A percentile compares a stretch with the other conserved stretches of the same genome.
These are phyloP conservation scores for Quadroppia sp. DNA, from an alignment of 2,888 invertebrate species.

Conservation along the genomic window DNA sequence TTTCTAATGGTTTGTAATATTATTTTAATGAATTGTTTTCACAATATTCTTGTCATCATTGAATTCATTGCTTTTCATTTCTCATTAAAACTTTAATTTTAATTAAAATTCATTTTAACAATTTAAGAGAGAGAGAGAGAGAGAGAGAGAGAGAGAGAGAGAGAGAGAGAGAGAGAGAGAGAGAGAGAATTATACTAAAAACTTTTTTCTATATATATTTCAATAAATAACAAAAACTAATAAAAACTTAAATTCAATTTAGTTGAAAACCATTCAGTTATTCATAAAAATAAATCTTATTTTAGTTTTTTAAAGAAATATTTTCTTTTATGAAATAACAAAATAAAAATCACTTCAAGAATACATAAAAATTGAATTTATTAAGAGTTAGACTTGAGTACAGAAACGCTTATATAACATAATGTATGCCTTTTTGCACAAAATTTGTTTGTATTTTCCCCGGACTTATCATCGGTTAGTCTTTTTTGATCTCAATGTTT, in stretches of 20 bases:
- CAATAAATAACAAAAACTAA: background rate
- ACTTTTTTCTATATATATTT: too few relatives aligned
- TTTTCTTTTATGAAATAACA: background rate
- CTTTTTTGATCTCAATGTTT: constrained; percentile 21
- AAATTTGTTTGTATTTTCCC: constrained; percentile 18
- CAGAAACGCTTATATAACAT: constrained; percentile 3
- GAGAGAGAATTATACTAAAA: too few relatives aligned
- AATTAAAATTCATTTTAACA: too few relatives aligned
- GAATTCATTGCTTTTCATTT: constrained; percentile 11
- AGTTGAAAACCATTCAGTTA: constrained; percentile 12
- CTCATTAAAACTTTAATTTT: background rate
- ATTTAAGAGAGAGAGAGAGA: too few relatives aligned
- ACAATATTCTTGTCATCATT: background rate
- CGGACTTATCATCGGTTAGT: background rate
- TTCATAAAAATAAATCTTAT: constrained; percentile 19
- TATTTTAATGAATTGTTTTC: constrained; percentile 16
- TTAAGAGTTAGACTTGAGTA: background rate
- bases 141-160: too few relatives aligned
- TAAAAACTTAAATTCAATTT: constrained; percentile 16
- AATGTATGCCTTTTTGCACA: background rate
- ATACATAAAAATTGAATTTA: constrained; percentile 24
- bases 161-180: too few relatives aligned
- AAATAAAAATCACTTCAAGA: constrained; percentile 11
- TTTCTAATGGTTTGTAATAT: constrained; percentile 17
- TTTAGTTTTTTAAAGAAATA: background rate